phyloP scores from a whole-genome alignment of 2,113 vertebrate species.

The Arothron firmamentum region DNA sequence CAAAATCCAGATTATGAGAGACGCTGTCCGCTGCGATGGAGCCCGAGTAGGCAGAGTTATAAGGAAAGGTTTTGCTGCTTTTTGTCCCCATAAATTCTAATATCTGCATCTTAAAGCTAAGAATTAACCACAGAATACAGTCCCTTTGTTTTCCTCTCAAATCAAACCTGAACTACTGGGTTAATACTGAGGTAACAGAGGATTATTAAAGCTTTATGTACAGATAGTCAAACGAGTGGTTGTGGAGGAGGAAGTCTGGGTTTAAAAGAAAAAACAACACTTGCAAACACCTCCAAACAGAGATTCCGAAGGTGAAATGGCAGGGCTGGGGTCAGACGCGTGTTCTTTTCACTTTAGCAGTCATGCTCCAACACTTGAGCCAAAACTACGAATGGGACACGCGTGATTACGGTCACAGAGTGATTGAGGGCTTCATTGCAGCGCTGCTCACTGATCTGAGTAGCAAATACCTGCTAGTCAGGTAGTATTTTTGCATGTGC shows the following conservation, averaged over 20 bases:
- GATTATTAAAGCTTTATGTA: too few species aligned
- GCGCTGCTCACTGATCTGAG: constrained; percentile 33
- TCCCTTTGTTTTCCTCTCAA: background rate
- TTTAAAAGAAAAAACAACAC: constrained; percentile 4
- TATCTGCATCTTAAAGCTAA: background rate
- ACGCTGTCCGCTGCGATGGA: background rate
- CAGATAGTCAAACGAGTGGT: too few species aligned
- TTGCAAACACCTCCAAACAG: constrained; percentile 8
- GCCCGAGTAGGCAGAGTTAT: background rate
- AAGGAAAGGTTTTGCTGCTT: background rate
- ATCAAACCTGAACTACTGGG: background rate
- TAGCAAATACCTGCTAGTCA: constrained; percentile 34
- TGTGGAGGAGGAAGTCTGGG: too few species aligned
- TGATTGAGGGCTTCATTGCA: constrained; percentile 47
- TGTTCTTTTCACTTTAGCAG: background rate
- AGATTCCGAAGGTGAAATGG: background rate
- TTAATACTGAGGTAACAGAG: too few species aligned
- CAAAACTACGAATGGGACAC: constrained; percentile 28
- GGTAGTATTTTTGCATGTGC: constrained; percentile 22
- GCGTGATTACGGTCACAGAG: constrained; percentile 44
- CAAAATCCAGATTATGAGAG: background rate
- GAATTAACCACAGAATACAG: background rate
- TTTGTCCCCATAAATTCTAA: background rate
- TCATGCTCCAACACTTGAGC: constrained; percentile 27
- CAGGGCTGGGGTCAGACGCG: constrained; percentile 14